These are phyloP conservation scores for Cyclophora punctaria DNA, from an alignment of 2,888 invertebrate species.

Conservation along the genomic window DNA sequence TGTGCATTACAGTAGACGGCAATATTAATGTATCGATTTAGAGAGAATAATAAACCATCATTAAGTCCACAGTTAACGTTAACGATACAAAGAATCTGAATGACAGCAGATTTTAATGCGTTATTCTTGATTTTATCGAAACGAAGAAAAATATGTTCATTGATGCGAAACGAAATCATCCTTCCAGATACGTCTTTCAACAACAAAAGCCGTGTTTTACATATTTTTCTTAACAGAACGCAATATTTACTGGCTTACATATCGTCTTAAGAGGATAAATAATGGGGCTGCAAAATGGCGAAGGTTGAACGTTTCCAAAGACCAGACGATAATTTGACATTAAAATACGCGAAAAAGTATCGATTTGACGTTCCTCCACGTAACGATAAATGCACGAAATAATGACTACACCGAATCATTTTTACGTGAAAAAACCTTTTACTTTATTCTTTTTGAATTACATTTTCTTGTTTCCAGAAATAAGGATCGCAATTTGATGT, in stretches of 20 bases:
- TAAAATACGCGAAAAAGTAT: constrained; percentile 25
- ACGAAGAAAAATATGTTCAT: constrained; percentile 63
- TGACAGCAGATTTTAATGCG: constrained; percentile 52
- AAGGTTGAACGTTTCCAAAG: constrained; percentile 31
- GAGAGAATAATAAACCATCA: no score
- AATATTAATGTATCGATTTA: no score
- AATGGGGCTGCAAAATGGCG: constrained; percentile 48
- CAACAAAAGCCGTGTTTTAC: constrained; percentile 65
- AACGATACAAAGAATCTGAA: constrained; percentile 13
- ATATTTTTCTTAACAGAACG: constrained; percentile 58
- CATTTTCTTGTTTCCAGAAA: background rate
- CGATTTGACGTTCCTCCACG: constrained; percentile 11
- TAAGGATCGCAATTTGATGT: no score
- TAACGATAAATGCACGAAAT: constrained; percentile 11
- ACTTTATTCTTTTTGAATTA: background rate
- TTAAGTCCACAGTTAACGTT: no score
- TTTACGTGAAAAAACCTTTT: no score
- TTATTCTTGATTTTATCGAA: constrained; percentile 52
- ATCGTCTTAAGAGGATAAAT: constrained; percentile 57
- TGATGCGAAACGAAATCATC: constrained; percentile 62
- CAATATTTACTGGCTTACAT: constrained; percentile 51
- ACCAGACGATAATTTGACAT: constrained; percentile 43
- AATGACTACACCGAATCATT: constrained; percentile 6
- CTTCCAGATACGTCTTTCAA: constrained; percentile 57
- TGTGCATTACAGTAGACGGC: constrained; percentile 42